These are phyloP conservation scores for Acleris sparsana DNA, from an alignment of 2,888 invertebrate genomes.

Conservation along the genomic window DNA sequence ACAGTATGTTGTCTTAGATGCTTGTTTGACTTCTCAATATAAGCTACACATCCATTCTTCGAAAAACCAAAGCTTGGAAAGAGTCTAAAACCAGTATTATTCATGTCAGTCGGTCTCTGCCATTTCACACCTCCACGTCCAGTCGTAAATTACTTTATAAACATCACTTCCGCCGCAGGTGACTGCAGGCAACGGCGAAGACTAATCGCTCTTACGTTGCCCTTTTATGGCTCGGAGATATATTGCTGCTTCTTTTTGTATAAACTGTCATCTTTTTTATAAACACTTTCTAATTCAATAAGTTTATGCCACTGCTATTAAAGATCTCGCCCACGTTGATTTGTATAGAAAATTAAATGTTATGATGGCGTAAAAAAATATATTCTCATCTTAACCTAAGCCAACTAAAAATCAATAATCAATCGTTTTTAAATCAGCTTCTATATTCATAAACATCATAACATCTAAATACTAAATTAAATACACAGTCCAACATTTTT, in stretches of 20 bases:
- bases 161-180: constrained; percentile 31
- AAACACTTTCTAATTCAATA: constrained; percentile 31
- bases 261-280: constrained; percentile 25
- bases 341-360: too few species aligned
- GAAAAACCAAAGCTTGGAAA: constrained; percentile 23
- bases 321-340: constrained; percentile 6
- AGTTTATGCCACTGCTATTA: constrained; percentile 16
- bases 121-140: constrained; percentile 27
- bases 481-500: background rate
- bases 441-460: background rate
- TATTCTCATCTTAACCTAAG: background rate
- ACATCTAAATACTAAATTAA: too few species aligned
- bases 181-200: constrained; percentile 12
- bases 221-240: constrained; percentile 29
- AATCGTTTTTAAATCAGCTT: background rate
- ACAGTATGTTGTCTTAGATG: too few species aligned
- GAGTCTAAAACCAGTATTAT: constrained; percentile 28
- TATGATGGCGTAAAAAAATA: too few species aligned
- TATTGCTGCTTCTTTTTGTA: constrained; percentile 27
- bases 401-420: background rate
- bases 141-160: constrained; percentile 28
- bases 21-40: background rate
- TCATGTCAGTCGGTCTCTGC: constrained; percentile 26
- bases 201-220: constrained; percentile 24
- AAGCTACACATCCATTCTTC: constrained; percentile 3